Percentiles rank a stretch among this genome's conserved stretches.
Conservation (phyloP, 2,113 vertebrate genomes). For the Jacana jacana region DNA sequence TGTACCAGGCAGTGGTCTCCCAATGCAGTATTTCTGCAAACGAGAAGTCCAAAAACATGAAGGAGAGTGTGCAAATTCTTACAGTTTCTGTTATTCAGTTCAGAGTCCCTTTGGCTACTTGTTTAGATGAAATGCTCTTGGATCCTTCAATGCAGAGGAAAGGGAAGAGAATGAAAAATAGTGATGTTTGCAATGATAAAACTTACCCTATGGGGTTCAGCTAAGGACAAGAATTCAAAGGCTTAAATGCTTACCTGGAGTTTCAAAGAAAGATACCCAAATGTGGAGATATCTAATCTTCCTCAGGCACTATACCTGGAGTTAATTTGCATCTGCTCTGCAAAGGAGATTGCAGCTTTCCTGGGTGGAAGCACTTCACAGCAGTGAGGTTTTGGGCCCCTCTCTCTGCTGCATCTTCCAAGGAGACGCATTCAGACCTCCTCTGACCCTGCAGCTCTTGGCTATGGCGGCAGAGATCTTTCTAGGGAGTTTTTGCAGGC, state of each 20-base stretch:
- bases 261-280: neutral
- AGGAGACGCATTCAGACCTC: neutral
- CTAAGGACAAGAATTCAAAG: neutral
- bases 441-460: neutral
- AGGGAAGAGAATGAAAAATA: neutral
- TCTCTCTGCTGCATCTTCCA: neutral
- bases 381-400: neutral
- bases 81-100: neutral
- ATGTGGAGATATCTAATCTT: neutral
- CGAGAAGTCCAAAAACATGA: neutral
- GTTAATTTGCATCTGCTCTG: neutral
- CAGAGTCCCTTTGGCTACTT: neutral
- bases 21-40: neutral
- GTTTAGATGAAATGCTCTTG: neutral
- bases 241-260: neutral
- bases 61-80: neutral
- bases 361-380: neutral
- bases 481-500: neutral
- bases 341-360: neutral
- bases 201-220: neutral
- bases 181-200: neutral
- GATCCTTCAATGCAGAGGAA: neutral
- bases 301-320: neutral
- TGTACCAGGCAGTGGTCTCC: neutral
- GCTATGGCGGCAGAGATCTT: neutral